Evolutionary conservation across 64 coral and sea anemone genomes (phyloP).

Genomic region (Montipora foliosa): DNA sequence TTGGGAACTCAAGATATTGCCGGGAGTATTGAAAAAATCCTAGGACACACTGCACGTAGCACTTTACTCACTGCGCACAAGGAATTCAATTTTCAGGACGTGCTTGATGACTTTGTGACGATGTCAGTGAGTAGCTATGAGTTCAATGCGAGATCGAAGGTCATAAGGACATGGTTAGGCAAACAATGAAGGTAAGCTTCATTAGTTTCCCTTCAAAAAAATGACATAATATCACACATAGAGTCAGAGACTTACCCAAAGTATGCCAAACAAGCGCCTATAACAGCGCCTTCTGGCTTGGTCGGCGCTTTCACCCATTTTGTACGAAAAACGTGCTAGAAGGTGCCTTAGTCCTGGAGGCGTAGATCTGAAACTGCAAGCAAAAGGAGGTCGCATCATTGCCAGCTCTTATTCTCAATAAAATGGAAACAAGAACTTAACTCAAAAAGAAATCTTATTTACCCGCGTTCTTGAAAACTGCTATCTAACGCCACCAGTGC

Average conservation of each 20-base stretch:
- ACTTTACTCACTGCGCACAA: neutral
- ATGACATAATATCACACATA: neutral
- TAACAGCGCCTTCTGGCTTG: neutral
- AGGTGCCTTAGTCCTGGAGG: neutral
- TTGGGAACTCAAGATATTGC: neutral
- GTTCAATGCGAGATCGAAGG: too few relatives aligned
- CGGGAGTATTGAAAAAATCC: neutral
- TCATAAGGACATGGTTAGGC: too few relatives aligned
- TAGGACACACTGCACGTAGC: neutral
- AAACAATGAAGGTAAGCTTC: too few relatives aligned
- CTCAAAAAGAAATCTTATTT: neutral
- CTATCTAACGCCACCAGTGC: neutral
- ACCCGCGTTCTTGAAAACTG: neutral
- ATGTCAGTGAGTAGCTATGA: too few relatives aligned
- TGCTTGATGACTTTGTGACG: too few relatives aligned
- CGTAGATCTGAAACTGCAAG: neutral
- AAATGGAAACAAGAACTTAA: neutral
- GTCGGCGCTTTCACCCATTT: neutral
- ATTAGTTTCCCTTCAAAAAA: neutral
- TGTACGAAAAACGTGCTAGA: neutral
- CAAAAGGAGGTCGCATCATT: neutral
- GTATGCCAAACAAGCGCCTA: neutral
- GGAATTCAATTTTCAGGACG: neutral
- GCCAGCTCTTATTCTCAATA: neutral
- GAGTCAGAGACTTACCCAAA: neutral